Percentiles rank a stretch among this genome's conserved stretches.
Evolutionary conservation across 2,113 vertebrate species (phyloP).

Genomic region (Coreoperca whiteheadi): DNA sequence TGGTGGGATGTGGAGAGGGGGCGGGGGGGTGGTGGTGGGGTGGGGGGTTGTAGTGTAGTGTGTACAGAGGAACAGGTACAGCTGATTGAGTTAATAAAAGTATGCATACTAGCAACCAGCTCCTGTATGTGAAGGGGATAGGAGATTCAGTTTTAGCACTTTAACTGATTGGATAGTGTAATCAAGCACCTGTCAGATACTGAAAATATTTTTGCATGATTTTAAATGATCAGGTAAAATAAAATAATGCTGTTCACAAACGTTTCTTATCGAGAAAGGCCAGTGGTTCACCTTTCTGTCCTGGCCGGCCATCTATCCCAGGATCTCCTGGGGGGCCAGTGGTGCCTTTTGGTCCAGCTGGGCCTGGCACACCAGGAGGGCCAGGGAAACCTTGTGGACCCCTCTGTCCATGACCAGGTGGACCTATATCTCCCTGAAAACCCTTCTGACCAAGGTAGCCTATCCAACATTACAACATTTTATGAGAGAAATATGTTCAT

Average conservation of each 20-base stretch:
- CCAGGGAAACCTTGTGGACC: slow-evolving; percentile 69
- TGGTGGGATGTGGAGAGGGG: not conserved
- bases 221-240: slow-evolving; percentile 1
- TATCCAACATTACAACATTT: slow-evolving; percentile 11
- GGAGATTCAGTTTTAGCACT: not conserved
- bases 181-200: not conserved
- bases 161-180: not conserved
- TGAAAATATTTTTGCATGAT: not conserved
- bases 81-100: not conserved
- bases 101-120: not conserved
- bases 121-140: not conserved
- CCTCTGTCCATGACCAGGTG: slow-evolving; percentile 56
- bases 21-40: no score
- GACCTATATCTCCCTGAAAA: slow-evolving; percentile 59
- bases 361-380: slow-evolving; percentile 57
- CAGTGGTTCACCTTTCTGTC: slow-evolving; percentile 70
- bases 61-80: not conserved
- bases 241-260: not conserved
- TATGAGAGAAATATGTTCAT: not conserved
- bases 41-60: no score
- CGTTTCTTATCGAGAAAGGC: not conserved
- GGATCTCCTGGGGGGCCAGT: slow-evolving; percentile 65
- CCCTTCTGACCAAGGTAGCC: slow-evolving; percentile 69
- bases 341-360: slow-evolving; percentile 56
- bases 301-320: slow-evolving; percentile 57